Evolutionary conservation across 2,888 invertebrate species (phyloP), one percentile per base, ranked within the genome.

Genomic region (Ectropis crepuscularia): DNA sequence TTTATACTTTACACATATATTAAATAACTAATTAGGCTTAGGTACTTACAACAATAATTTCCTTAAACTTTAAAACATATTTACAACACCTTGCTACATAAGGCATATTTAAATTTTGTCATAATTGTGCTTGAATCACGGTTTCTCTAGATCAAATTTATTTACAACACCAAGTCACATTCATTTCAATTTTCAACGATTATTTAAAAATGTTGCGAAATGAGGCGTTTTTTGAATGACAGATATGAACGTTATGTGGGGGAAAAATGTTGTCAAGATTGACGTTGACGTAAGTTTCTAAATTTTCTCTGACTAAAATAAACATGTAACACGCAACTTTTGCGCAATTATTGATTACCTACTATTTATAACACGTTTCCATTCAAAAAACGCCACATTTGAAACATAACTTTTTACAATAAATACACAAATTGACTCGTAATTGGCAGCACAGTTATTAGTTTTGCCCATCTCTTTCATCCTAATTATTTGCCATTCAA

Each of bases 1-100:
- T 66, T 63, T 55, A 62, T 55, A 62, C 58, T 58, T 58, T 67
- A 70, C 61, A 67, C 61, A 65, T 55, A 49, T 50, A 59, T 53
- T 45, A 38, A 10, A 49, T 39, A 53, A 48, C 38, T 60, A 48
- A 39, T 60, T 48, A 54, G 16, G 39, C 36, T 61, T 57, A n/a
- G n/a, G n/a, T n/a, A 61, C 4, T 43, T 59, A 59, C 39, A 62
- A 48, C 50, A 50, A 53, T 50, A 38, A 9, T 37, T 50, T 39
- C 47, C 16, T 54, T 53, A 48, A 39, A 42, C 36, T 47, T 6
- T 41, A 54, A 28, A 12, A 50, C 53, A 54, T 66, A 60, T 66
- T 11, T 63, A 66, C 66, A 66, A 53, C 39, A 62, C 59, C 62
- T 66, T 50, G 60, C 43, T 57, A 60, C 57, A 49, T 60, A 60